Conservation (phyloP, 2,797 vertebrate species). For the Acanthurus tractus region DNA sequence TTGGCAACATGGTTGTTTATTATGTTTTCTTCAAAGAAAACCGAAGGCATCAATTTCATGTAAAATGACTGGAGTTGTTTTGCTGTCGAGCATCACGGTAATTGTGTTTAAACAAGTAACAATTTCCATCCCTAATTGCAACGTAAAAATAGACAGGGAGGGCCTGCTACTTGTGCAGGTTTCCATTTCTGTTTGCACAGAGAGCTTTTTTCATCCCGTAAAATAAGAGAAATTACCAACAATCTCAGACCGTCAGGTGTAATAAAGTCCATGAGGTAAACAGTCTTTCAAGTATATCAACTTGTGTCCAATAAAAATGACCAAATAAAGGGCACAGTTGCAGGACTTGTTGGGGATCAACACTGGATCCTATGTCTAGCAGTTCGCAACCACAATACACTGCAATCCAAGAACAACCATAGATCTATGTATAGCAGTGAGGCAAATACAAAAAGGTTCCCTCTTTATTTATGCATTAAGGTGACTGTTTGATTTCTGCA, state of each 20-base stretch:
- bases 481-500: slow-evolving; percentile 46
- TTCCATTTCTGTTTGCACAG: slow-evolving; percentile 13
- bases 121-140: slow-evolving; percentile 55
- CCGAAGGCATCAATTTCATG: slow-evolving; percentile 25
- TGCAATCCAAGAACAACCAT: slow-evolving; percentile 26
- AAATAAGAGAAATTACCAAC: slow-evolving; percentile 16
- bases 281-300: background rate
- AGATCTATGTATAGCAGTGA: slow-evolving; percentile 5
- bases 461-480: slow-evolving; percentile 24
- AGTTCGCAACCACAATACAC: slow-evolving; percentile 19
- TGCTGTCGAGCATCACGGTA: slow-evolving; percentile 22
- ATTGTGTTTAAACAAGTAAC: slow-evolving; percentile 53
- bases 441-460: slow-evolving; percentile 18
- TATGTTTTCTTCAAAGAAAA: slow-evolving; percentile 44
- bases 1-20: slow-evolving; percentile 46
- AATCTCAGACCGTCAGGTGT: background rate
- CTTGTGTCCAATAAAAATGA: slow-evolving; percentile 9
- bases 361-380: background rate
- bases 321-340: background rate
- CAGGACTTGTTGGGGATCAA: too few relatives aligned
- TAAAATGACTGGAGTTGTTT: slow-evolving; percentile 36
- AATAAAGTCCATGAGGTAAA: background rate
- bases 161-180: background rate
- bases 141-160: slow-evolving; percentile 37
- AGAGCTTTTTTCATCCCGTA: slow-evolving; percentile 9